Base-by-base conservation (phyloP, 2,113 vertebrate genomes). In the Osmerus mordax region DNA sequence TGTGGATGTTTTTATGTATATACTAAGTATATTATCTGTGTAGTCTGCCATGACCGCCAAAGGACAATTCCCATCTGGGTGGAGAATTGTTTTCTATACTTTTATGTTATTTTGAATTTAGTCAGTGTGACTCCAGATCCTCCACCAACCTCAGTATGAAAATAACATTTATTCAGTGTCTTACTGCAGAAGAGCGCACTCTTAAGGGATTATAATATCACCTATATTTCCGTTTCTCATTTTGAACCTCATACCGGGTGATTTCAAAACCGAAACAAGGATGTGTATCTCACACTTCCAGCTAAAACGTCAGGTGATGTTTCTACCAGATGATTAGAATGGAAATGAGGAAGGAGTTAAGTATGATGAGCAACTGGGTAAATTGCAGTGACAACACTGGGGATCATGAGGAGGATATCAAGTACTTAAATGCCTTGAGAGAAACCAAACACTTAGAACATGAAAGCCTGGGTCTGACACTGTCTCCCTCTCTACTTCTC, bases 301-400 rank as follows among this genome's bases (percentile, higher is more conserved):
- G 75, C 73, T 78, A 78, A 79, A 82, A 85, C 83, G 83, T 83
- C 88, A 88, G 89, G 87, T 91, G 86, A 87, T 81, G 78, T 84
- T 86, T 85, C 87, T 82, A 77, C 72, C 23, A 82, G 72, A 74
- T 83, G 83, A 87, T 89, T 87, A 83, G 86, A 86, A 89, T 90
- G 86, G 84, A 87, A 87, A 90, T 84, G 86, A 88, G 81, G 79
- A 79, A 80, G 70, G 84, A 79, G 87, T 88, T 87, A 87, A 87
- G 83, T 72, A 81, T 90, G 88, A 91, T 87, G 87, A 91, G 87
- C 86, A 82, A 89, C 86, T 86, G 84, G 79, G 87, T 81, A 89
- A 88, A 90, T 87, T 81, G 86, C 85, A 77, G 79, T 89, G 89
- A 89, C 87, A 89, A 89, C 87, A 88, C 82, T 81, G 67, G 75